Base-by-base conservation (phyloP, 2,888 invertebrate species). In the Hydriomena furcata region DNA sequence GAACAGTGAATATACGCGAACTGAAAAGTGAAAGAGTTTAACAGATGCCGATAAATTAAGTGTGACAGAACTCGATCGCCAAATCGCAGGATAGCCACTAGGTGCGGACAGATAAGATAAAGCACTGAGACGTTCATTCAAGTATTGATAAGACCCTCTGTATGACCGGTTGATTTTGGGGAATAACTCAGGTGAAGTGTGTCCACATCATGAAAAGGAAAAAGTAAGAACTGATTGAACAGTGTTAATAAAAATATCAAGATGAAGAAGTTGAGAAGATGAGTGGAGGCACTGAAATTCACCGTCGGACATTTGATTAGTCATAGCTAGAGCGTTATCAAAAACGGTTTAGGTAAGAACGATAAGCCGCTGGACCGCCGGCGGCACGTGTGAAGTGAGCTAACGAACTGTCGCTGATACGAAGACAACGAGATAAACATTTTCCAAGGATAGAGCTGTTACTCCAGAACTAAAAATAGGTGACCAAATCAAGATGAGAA, bases 401-500 rank as follows among this genome's bases (percentile, higher is more conserved):
- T 76, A 73, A 74, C 71, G 68, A 76, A 80, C 84, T 82, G 77
- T 79, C 76, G 65, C 61, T 68, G 81, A 85, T 80, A 83, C 58
- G 60, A 60, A 78, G 68, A 76, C 76, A 81, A 71, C 72, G 60
- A 82, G 84, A 87, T 84, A 85, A 85, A 80, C 47, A 78, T 77
- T 86, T 52, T 82, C 71, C 50, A 56, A 74, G 71, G 79, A 85
- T 79, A 82, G 79, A 81, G 79, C 79, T 81, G 81, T 83, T 79
- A 63, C 80, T 79, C 72, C 88, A 88, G 77, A 83, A 75, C 75
- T 82, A 88, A 90, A 89, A 84, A 90, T 90, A 89, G 90, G 90
- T 89, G 90, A 90, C 84, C 90, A 86, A 86, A 84, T 88, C 95
- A 97, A 94, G 94, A 97, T 97, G 97, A 95, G 97, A 96, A 97